Evolutionary conservation across 2,888 invertebrate genomes (phyloP).

Genomic region (Cryptus viduatorius): DNA sequence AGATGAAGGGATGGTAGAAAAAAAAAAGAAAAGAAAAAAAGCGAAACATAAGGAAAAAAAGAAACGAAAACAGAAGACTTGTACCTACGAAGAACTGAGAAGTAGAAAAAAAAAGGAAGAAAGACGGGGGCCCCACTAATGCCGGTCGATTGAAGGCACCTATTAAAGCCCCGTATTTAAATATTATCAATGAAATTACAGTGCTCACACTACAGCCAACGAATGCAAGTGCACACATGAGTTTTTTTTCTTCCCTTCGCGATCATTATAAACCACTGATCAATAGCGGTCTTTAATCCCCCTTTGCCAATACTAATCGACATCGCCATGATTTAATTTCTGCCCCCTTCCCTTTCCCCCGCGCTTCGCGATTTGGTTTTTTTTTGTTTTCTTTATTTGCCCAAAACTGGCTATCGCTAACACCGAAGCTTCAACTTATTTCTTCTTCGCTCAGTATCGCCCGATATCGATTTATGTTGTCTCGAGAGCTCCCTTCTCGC

Average conservation of each 20-base stretch:
- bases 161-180: constrained; percentile 83
- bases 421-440: constrained; percentile 1
- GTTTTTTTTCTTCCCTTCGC: constrained; percentile 72
- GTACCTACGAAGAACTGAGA: neutral
- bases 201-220: constrained; percentile 72
- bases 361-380: neutral
- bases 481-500: neutral
- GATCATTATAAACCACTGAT: constrained; percentile 67
- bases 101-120: constrained; percentile 34
- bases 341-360: constrained; percentile 12
- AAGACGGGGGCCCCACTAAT: constrained; percentile 62
- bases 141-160: constrained; percentile 75
- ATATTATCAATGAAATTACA: constrained; percentile 84
- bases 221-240: constrained; percentile 43
- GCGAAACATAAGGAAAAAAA: neutral
- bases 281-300: constrained; percentile 80
- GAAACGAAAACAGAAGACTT: neutral
- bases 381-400: constrained; percentile 38
- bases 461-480: constrained; percentile 2
- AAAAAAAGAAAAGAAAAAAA: neutral
- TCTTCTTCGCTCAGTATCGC: neutral
- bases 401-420: neutral
- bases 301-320: constrained; percentile 82
- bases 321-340: constrained; percentile 82
- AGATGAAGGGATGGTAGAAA: constrained; percentile 33